A percentile compares a stretch with the other conserved stretches of the same genome.
These are phyloP conservation scores for Panagrolaimus sp. DNA, from an alignment of 1,140 invertebrate genomes.

Conservation along the genomic window DNA sequence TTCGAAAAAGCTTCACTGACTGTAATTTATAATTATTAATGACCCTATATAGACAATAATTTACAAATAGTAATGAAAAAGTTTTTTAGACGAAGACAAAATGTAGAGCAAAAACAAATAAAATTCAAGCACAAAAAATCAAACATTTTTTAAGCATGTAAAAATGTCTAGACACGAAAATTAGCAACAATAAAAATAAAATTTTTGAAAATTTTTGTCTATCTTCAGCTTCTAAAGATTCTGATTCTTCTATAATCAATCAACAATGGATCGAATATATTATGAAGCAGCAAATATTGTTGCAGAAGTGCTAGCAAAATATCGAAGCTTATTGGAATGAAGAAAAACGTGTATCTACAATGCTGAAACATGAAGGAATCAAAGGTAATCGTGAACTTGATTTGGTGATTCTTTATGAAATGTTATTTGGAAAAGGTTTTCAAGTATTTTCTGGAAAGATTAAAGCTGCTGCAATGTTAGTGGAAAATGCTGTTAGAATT, in stretches of 20 bases:
- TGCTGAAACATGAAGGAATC: constrained; percentile 14
- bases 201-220: neutral
- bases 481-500: constrained; percentile 18
- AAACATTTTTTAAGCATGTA: too few relatives aligned
- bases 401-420: constrained; percentile 49
- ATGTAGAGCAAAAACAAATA: too few relatives aligned
- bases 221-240: neutral
- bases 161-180: constrained; percentile 7
- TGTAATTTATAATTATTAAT: too few relatives aligned
- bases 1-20: too few relatives aligned
- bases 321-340: constrained; percentile 40
- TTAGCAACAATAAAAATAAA: neutral
- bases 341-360: neutral
- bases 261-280: neutral
- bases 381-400: constrained; percentile 17
- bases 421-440: constrained; percentile 39
- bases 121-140: too few relatives aligned
- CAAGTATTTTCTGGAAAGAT: neutral
- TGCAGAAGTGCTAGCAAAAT: constrained; percentile 17
- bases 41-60: too few relatives aligned
- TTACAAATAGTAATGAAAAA: too few relatives aligned
- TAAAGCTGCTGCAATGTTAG: neutral
- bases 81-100: too few relatives aligned
- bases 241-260: neutral
- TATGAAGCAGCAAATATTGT: constrained; percentile 15